A percentile compares a stretch with the other conserved stretches of the same genome.
Conservation (phyloP, 2,113 vertebrate genomes). For the Syrrhaptes paradoxus region DNA sequence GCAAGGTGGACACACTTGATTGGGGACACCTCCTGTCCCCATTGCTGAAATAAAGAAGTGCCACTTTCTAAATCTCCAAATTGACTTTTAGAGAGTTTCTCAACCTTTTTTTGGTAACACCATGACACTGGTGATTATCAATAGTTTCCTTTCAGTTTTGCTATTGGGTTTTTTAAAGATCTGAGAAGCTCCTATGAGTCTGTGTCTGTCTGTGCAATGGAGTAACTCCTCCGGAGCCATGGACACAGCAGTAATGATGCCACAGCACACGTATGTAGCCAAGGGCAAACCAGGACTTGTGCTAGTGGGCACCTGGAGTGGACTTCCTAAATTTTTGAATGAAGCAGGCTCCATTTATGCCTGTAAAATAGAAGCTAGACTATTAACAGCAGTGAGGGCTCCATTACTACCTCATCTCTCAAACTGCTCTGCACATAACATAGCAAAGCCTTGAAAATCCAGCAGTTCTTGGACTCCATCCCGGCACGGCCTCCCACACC, state of each 20-base stretch:
- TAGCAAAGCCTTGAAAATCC: background rate
- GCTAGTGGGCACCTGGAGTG: background rate
- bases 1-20: too few species aligned
- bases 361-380: background rate
- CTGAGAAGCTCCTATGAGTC: background rate
- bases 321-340: background rate
- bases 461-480: background rate
- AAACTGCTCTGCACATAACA: background rate
- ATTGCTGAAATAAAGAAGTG: too few species aligned
- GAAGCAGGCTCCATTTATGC: background rate
- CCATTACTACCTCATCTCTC: background rate
- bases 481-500: rapidly evolving
- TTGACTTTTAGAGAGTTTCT: too few species aligned
- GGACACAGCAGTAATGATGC: rapidly evolving
- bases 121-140: background rate
- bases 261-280: rapidly evolving
- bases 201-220: rapidly evolving
- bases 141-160: background rate
- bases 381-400: background rate
- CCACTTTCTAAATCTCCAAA: too few species aligned
- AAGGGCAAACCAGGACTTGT: background rate
- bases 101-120: too few species aligned
- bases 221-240: background rate
- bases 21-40: too few species aligned
- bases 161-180: background rate